Percentiles rank a stretch among this genome's conserved stretches.
These are phyloP conservation scores for Orestias chungarensis DNA, from an alignment of 2,797 vertebrate genomes.

Conservation along the genomic window DNA sequence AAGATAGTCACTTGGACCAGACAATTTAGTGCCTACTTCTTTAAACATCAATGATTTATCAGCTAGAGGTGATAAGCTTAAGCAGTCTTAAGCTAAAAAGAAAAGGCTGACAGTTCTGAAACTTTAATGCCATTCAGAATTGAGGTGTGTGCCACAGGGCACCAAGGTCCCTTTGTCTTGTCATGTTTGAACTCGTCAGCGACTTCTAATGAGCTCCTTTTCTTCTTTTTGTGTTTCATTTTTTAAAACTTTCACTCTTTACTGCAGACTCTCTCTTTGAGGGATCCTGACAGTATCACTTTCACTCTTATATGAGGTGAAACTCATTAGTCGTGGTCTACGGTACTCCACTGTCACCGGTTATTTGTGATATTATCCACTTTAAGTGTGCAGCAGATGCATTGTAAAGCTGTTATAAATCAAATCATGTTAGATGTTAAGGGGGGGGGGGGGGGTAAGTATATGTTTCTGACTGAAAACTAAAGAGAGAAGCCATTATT, in stretches of 20 bases:
- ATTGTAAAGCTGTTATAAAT: constrained; percentile 21
- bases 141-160: not conserved
- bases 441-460: constrained; percentile 5
- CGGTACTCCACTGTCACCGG: not conserved
- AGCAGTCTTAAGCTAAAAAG: not conserved
- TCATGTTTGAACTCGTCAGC: constrained; percentile 11
- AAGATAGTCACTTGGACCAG: too few species aligned
- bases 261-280: not conserved
- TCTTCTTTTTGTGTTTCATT: not conserved
- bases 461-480: constrained; percentile 48
- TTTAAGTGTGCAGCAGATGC: constrained; percentile 4
- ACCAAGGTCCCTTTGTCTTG: not conserved
- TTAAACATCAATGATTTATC: constrained; percentile 6
- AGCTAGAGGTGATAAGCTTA: not conserved
- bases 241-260: constrained; percentile 1
- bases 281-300: not conserved
- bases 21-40: not conserved
- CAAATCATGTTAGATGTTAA: constrained; percentile 35
- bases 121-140: constrained; percentile 3
- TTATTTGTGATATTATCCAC: constrained; percentile 7
- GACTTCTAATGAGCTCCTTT: constrained; percentile 14
- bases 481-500: constrained; percentile 49
- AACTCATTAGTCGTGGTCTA: not conserved
- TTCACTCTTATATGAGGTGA: constrained; percentile 3
- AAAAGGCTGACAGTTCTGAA: not conserved